These are phyloP conservation scores for Congeria kusceri DNA, from an alignment of 2,888 invertebrate genomes.

Conservation along the genomic window DNA sequence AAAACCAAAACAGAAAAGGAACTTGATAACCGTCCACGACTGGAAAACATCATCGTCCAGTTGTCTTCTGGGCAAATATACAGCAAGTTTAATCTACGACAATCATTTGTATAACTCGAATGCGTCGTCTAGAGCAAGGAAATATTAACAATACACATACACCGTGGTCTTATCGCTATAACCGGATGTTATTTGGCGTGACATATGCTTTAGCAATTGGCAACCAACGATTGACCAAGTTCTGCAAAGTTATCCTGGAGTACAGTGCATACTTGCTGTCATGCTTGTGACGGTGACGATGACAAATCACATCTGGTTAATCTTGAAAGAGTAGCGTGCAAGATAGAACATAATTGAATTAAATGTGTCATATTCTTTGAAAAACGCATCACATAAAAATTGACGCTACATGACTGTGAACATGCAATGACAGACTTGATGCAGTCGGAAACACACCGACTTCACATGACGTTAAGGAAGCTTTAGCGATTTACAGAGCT, in stretches of 20 bases:
- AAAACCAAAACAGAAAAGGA: constrained; percentile 23
- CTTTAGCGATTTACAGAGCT: background rate
- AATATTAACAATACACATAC: constrained; percentile 56
- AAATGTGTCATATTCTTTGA: background rate
- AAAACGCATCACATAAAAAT: constrained; percentile 20
- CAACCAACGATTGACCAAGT: constrained; percentile 69
- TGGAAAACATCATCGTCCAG: background rate
- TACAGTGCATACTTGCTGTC: constrained; percentile 1
- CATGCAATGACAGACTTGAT: constrained; percentile 18
- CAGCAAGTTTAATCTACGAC: too few species aligned
- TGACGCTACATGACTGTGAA: constrained; percentile 9
- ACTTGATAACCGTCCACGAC: too few species aligned
- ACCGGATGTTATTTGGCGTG: constrained; percentile 49
- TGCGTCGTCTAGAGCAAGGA: constrained; percentile 42
- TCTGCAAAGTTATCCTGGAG: constrained; percentile 52
- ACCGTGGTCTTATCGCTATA: constrained; percentile 40
- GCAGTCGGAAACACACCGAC: background rate
- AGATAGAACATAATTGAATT: constrained; percentile 5
- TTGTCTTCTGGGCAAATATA: too few species aligned
- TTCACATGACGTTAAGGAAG: constrained; percentile 17
- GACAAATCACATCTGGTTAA: constrained; percentile 12
- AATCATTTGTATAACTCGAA: constrained; percentile 37
- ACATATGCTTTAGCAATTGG: constrained; percentile 49
- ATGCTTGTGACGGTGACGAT: background rate
- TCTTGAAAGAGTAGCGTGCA: background rate